A percentile compares a stretch with the other conserved stretches of the same genome.
phyloP scores from a whole-genome alignment of 2,113 vertebrate genomes.

The Oplegnathus fasciatus region DNA sequence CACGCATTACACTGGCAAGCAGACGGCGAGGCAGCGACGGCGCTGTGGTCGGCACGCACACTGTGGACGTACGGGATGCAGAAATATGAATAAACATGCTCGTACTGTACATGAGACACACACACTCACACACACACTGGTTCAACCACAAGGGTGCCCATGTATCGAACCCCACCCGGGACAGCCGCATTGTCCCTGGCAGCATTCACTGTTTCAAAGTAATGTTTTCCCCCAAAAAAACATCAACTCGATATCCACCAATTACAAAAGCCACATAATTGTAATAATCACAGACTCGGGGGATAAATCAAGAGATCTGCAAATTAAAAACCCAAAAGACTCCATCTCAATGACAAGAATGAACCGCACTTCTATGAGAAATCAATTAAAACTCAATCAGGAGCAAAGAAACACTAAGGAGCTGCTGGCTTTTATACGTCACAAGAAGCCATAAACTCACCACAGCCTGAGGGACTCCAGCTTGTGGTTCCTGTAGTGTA shows the following conservation, averaged over 20 bases:
- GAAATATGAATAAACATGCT: conserved; percentile 70
- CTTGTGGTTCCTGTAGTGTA: conserved; percentile 60
- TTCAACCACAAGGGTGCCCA: conserved; percentile 63
- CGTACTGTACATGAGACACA: conserved; percentile 25
- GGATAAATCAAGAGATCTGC: conserved; percentile 77
- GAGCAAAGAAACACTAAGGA: conserved; percentile 47
- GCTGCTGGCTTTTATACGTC: conserved; percentile 53
- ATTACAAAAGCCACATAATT: conserved; percentile 81
- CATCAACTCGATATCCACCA: conserved; percentile 73
- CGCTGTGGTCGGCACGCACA: conserved; percentile 55
- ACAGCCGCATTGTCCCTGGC: conserved; percentile 72
- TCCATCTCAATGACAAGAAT: conserved; percentile 63
- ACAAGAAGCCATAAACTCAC: conserved; percentile 57
- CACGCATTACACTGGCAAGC: conserved; percentile 48
- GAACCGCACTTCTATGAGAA: conserved; percentile 67
- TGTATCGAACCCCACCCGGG: conserved; percentile 69
- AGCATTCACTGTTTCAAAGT: conserved; percentile 65
- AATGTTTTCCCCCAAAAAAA: conserved; percentile 51
- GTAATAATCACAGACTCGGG: conserved; percentile 71
- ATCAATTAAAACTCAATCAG: conserved; percentile 80
- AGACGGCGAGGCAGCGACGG: conserved; percentile 50
- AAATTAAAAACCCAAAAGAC: conserved; percentile 70
- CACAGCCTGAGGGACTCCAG: conserved; percentile 70
- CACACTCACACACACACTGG: conserved; percentile 27
- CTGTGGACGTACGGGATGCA: conserved; percentile 53